phyloP scores from a whole-genome alignment of 2,797 vertebrate genomes.

The Nasua narica region DNA sequence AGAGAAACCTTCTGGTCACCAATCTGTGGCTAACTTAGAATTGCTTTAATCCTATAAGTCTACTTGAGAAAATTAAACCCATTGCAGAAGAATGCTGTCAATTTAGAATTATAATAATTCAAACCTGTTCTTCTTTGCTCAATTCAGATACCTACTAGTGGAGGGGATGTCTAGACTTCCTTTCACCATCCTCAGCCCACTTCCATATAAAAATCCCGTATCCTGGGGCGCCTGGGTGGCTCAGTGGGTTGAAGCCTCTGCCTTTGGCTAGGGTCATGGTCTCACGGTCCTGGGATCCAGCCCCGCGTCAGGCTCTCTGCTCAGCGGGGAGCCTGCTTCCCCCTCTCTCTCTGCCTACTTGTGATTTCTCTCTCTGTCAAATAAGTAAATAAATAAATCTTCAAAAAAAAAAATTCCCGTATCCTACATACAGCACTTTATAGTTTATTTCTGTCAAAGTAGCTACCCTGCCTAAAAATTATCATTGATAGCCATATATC shows the following conservation, averaged over 20 bases:
- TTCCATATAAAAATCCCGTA: background rate
- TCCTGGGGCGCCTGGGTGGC: no score
- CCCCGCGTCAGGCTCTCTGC: no score
- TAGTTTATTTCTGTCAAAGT: conserved; percentile 30
- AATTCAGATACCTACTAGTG: background rate
- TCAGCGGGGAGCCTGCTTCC: no score
- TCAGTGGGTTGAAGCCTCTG: no score
- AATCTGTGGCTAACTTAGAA: background rate
- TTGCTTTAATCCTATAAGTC: background rate
- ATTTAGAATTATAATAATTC: conserved; percentile 17
- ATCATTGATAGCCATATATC: background rate
- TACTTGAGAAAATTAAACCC: conserved; percentile 21
- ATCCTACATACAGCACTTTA: conserved; percentile 2
- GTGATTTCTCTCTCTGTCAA: no score
- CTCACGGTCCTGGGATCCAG: no score
- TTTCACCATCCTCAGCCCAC: background rate
- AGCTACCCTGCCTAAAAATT: background rate
- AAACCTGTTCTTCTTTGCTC: conserved; percentile 3
- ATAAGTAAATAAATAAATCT: no score
- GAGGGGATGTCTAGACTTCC: background rate
- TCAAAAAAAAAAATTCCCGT: background rate
- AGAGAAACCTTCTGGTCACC: background rate
- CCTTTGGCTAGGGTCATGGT: no score
- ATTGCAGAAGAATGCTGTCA: background rate
- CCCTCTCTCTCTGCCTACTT: no score